phyloP scores from a whole-genome alignment of 2,888 invertebrate genomes.

The Agrotis puta region DNA sequence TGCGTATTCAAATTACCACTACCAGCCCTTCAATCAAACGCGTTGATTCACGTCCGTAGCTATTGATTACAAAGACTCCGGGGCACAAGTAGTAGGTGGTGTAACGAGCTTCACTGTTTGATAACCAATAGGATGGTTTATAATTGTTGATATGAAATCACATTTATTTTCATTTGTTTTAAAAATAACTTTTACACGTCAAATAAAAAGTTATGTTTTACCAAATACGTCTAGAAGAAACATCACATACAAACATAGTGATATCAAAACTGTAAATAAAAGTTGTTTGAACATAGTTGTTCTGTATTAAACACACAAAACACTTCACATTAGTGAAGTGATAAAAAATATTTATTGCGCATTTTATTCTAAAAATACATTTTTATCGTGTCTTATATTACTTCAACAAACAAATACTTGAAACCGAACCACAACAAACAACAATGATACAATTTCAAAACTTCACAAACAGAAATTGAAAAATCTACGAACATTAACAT shows the following conservation, averaged over 20 bases:
- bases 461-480: slow-evolving; percentile 32
- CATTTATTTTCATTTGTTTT: no score
- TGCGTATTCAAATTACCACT: slow-evolving; percentile 49
- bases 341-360: slow-evolving; percentile 24
- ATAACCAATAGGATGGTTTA: slow-evolving; percentile 9
- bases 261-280: slow-evolving; percentile 7
- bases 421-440: slow-evolving; percentile 14
- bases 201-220: no score
- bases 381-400: slow-evolving; percentile 15
- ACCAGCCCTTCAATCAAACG: slow-evolving; percentile 37
- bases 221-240: no score
- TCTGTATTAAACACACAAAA: slow-evolving; percentile 23
- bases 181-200: no score
- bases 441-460: slow-evolving; percentile 10
- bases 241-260: no score
- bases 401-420: slow-evolving; percentile 19
- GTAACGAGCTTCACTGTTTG: slow-evolving; percentile 40
- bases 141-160: slow-evolving; percentile 4
- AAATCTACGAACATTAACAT: slow-evolving; percentile 40
- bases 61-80: slow-evolving; percentile 46
- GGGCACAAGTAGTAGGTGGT: slow-evolving; percentile 38
- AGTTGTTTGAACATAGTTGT: slow-evolving; percentile 1
- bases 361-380: slow-evolving; percentile 22
- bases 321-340: no score
- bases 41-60: slow-evolving; percentile 38